A percentile compares a stretch with the other conserved stretches of the same genome.
These are phyloP conservation scores for Azemiops feae DNA, from an alignment of 2,113 vertebrate genomes.

Conservation along the genomic window DNA sequence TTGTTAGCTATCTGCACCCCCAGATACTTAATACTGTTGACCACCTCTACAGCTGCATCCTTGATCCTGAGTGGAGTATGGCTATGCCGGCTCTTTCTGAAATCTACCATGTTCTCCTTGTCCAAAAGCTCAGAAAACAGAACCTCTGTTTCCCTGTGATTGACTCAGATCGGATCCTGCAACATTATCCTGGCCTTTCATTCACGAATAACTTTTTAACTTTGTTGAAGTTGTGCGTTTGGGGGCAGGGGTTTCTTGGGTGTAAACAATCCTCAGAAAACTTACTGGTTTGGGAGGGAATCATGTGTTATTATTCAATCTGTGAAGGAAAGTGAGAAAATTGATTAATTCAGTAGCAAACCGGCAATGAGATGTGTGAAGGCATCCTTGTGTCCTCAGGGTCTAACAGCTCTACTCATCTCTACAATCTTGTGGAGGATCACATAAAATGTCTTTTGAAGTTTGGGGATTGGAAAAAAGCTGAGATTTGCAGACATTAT, in stretches of 20 bases:
- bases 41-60: no score
- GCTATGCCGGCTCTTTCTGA: no score
- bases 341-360: background rate
- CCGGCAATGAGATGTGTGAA: background rate
- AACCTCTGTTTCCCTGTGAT: background rate
- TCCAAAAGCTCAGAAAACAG: no score
- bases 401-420: background rate
- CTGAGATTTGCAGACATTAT: background rate
- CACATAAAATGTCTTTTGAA: background rate
- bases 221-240: background rate
- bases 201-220: background rate
- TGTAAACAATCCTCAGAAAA: background rate
- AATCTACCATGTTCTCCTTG: no score
- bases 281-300: background rate
- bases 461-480: background rate
- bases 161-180: background rate
- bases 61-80: no score
- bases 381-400: background rate
- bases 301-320: background rate
- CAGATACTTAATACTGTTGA: no score
- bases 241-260: background rate
- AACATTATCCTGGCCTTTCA: background rate
- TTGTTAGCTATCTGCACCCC: no score
- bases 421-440: background rate
- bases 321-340: background rate